A percentile compares a stretch with the other conserved stretches of the same genome.
Conservation (phyloP, 2,797 vertebrate genomes). For the Cheirogaleus major region DNA sequence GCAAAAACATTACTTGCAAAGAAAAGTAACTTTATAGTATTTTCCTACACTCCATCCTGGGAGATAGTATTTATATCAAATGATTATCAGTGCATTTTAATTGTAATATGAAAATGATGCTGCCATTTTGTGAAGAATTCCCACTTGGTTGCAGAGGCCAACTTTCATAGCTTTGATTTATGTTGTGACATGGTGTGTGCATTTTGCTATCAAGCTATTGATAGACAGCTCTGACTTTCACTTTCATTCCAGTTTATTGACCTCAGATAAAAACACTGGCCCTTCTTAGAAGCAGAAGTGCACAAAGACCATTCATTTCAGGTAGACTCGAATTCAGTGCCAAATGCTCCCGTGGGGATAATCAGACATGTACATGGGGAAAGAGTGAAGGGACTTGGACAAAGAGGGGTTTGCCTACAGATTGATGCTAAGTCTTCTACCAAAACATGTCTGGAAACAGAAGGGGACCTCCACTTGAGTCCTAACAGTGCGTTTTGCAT, state of each 20-base stretch:
- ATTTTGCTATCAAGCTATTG: constrained; percentile 62
- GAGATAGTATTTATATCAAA: constrained; percentile 84
- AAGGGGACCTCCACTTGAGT: constrained; percentile 15
- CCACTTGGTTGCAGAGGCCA: constrained; percentile 78
- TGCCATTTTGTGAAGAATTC: constrained; percentile 78
- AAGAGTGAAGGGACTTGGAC: constrained; percentile 52
- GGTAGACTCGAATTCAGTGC: constrained; percentile 71
- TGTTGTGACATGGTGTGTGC: constrained; percentile 59
- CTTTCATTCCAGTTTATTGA: constrained; percentile 73
- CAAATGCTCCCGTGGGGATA: constrained; percentile 63
- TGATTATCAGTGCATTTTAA: constrained; percentile 81
- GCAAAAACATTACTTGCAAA: constrained; percentile 85
- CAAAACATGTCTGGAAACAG: constrained; percentile 58
- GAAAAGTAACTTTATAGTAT: constrained; percentile 85
- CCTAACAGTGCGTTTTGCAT: neutral
- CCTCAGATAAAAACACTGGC: constrained; percentile 77
- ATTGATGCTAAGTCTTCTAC: constrained; percentile 65
- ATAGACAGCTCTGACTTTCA: constrained; percentile 67
- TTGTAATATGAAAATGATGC: constrained; percentile 71
- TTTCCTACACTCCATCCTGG: constrained; percentile 88
- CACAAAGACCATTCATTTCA: constrained; percentile 67
- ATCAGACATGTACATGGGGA: neutral
- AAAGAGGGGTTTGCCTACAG: constrained; percentile 37
- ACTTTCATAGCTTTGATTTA: constrained; percentile 70
- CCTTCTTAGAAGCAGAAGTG: constrained; percentile 70